Percentiles rank a stretch among this genome's conserved stretches.
Evolutionary conservation across 2,797 vertebrate genomes (phyloP).

Genomic region (Phalloptychus januarius): DNA sequence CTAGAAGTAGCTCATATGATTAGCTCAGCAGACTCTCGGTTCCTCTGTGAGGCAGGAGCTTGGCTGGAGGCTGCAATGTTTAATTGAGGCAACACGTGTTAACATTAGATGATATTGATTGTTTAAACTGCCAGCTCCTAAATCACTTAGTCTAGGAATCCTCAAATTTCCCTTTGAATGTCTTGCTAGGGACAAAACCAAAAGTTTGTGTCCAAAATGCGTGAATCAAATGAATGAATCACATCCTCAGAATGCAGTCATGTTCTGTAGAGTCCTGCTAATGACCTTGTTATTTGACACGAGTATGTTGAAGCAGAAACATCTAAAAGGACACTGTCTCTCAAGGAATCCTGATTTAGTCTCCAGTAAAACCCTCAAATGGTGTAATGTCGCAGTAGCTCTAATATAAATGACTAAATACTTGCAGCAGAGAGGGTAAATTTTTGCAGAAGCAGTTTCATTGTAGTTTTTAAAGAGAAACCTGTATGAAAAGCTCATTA

Average conservation of each 20-base stretch:
- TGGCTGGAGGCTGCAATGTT: neutral
- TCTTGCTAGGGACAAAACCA: too few species aligned
- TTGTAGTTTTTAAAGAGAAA: neutral
- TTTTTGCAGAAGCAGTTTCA: neutral
- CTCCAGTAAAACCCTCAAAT: neutral
- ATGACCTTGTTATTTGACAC: neutral
- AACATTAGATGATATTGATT: neutral
- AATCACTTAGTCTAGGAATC: neutral
- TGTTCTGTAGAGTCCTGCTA: neutral
- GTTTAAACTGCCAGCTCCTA: neutral
- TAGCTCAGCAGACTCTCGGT: too few species aligned
- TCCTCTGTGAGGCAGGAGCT: too few species aligned
- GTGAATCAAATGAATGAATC: neutral
- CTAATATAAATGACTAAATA: neutral
- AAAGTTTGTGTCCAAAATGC: neutral
- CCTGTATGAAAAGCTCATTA: neutral
- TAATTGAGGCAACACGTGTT: neutral
- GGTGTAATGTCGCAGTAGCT: neutral
- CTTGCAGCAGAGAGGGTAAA: neutral
- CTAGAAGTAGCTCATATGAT: too few species aligned
- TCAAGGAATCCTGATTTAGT: neutral
- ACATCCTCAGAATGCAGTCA: too few species aligned
- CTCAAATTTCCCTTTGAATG: too few species aligned
- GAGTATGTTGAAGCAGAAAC: neutral
- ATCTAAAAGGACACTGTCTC: neutral